phyloP scores from a whole-genome alignment of 2,797 vertebrate genomes.

The Amphiprion clarkii region DNA sequence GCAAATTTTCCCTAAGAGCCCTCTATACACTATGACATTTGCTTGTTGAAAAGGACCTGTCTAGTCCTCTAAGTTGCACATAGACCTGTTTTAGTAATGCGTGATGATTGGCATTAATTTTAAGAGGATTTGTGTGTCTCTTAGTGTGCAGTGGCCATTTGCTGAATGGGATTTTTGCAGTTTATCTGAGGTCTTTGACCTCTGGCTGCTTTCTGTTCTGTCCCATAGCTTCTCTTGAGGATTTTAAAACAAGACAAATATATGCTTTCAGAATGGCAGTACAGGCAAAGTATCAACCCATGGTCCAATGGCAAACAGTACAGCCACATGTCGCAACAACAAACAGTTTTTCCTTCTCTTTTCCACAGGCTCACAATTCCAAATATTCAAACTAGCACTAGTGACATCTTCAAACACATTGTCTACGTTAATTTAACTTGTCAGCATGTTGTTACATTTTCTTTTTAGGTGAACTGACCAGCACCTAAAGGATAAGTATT shows the following conservation, averaged over 20 bases:
- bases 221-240: slow-evolving; percentile 8
- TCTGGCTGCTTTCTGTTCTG: slow-evolving; percentile 38
- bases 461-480: too few relatives aligned
- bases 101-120: slow-evolving; percentile 22
- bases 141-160: slow-evolving; percentile 29
- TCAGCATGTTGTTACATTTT: not conserved
- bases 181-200: slow-evolving; percentile 36
- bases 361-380: not conserved
- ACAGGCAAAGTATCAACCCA: too few relatives aligned
- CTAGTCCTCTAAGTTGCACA: slow-evolving; percentile 19
- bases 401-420: not conserved
- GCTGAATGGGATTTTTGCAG: slow-evolving; percentile 33
- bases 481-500: too few relatives aligned
- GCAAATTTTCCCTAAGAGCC: slow-evolving; percentile 22
- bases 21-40: slow-evolving; percentile 6
- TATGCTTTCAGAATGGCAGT: not conserved
- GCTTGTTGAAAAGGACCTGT: slow-evolving; percentile 31
- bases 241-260: slow-evolving; percentile 12
- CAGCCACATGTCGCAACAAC: too few relatives aligned
- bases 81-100: slow-evolving; percentile 7
- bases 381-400: not conserved
- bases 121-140: slow-evolving; percentile 42
- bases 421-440: not conserved
- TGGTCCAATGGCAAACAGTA: too few relatives aligned
- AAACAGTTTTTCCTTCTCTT: not conserved